phyloP scores from a whole-genome alignment of 2,888 invertebrate genomes.

The Fragum sueziense region DNA sequence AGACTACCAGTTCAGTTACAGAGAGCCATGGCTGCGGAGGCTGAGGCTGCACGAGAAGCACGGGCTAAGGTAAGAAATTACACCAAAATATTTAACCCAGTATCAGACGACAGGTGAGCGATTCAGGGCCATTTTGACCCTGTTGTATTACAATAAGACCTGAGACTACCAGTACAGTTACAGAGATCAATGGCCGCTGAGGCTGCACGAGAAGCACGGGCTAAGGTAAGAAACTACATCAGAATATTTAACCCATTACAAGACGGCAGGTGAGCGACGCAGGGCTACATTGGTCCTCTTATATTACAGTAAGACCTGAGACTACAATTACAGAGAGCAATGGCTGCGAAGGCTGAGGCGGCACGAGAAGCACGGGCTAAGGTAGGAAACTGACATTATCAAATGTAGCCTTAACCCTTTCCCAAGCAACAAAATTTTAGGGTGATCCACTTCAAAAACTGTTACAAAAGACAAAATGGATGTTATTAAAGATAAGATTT shows the following conservation, averaged over 20 bases:
- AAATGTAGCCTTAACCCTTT: no score
- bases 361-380: constrained; percentile 79
- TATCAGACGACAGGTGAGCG: no score
- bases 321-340: constrained; percentile 79
- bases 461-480: no score
- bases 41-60: constrained; percentile 79
- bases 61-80: constrained; percentile 73
- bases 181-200: constrained; percentile 81
- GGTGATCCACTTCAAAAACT: no score
- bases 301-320: constrained; percentile 77
- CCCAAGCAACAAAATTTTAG: no score
- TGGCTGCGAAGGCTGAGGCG: constrained; percentile 82
- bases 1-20: constrained; percentile 79
- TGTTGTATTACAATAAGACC: constrained; percentile 68
- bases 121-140: no score
- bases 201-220: constrained; percentile 78
- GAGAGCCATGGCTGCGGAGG: constrained; percentile 81
- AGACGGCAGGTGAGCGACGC: no score
- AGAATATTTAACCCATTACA: no score
- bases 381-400: constrained; percentile 64
- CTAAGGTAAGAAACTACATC: constrained; percentile 78
- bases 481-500: no score
- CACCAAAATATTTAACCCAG: no score
- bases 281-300: no score
- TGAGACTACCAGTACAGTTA: constrained; percentile 77